Base-by-base conservation (phyloP, 2,888 invertebrate genomes). In the Hartigia nigra region DNA sequence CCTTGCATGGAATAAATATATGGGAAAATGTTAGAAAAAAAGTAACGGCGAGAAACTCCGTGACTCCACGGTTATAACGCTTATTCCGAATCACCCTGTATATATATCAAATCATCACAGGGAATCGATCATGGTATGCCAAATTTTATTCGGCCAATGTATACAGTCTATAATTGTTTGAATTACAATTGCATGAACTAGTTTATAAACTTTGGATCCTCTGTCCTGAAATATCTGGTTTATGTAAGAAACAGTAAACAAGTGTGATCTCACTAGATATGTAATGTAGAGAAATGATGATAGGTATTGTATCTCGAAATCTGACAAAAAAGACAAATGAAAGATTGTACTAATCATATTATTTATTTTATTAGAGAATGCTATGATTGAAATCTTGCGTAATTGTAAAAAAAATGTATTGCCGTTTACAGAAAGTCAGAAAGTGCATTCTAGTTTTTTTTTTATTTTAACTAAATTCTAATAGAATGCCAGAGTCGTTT, bases 111-210 rank as follows among this genome's bases (percentile, higher is more conserved):
- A 31, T 74, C 12, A 34, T 74, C 36, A n/a, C 35, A 36, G 69
- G 55, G 75, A 36, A 75, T 23, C 78, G 14, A 39, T 37, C 75
- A 31, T 35, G 31, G 32, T 77, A 75, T 74, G 36, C 77, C 77
- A 75, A 77, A 74, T 36, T 74, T 74, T 74, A 31, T 72, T 72
- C n/a, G 72, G 72, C 31, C 31, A 72, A 31, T 14, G 39, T 55
- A 55, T 55, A 55, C 39, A 55, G 39, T 55, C 23, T 55, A 55
- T 55, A 55, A 55, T 55, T 23, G 23, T 14, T 55, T 55, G 14
- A 55, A 55, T 55, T 55, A 55, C 39, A 5, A 55, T 55, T 55
- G 39, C 23, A 55, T 1, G 23, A 55, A 55, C 5, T 5, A 55
- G 23, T 55, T 55, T 55, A 23, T 5, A 55, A 23, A 55, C 23